Percentiles rank a stretch among this genome's conserved stretches.
phyloP scores from a whole-genome alignment of 1,140 invertebrate species.

The Augochlora pura region DNA sequence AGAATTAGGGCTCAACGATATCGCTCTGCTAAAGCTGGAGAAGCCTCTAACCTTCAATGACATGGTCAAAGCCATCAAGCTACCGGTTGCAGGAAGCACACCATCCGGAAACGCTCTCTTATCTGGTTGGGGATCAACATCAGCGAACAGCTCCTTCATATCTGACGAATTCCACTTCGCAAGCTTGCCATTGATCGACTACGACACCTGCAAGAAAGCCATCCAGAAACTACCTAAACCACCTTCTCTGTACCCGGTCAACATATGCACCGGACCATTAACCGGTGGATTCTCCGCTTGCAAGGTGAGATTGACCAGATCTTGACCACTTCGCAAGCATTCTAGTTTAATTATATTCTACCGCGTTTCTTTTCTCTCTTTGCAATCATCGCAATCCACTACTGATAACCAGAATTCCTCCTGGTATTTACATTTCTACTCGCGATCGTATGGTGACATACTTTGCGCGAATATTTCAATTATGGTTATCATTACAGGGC shows the following conservation, averaged over 20 bases:
- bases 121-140: slow-evolving; percentile 80
- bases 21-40: slow-evolving; percentile 82
- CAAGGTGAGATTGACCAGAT: slow-evolving; percentile 79
- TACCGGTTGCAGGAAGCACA: slow-evolving; percentile 74
- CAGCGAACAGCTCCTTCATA: slow-evolving; percentile 25
- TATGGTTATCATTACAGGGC: slow-evolving; percentile 58
- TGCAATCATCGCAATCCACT: too few species aligned
- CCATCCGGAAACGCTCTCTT: slow-evolving; percentile 69
- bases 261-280: slow-evolving; percentile 83
- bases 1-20: slow-evolving; percentile 82
- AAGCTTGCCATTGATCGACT: slow-evolving; percentile 53
- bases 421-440: too few species aligned
- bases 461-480: background rate
- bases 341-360: too few species aligned
- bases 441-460: too few species aligned
- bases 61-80: slow-evolving; percentile 77
- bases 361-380: too few species aligned
- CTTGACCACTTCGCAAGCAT: background rate
- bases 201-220: slow-evolving; percentile 48
- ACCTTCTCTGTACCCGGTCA: slow-evolving; percentile 70
- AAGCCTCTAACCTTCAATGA: slow-evolving; percentile 73
- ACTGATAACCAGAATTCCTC: too few species aligned
- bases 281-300: slow-evolving; percentile 82
- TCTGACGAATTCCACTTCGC: slow-evolving; percentile 60
- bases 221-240: slow-evolving; percentile 47